Evolutionary conservation across 2,888 invertebrate genomes (phyloP).

Genomic region (Cryptops parisi): DNA sequence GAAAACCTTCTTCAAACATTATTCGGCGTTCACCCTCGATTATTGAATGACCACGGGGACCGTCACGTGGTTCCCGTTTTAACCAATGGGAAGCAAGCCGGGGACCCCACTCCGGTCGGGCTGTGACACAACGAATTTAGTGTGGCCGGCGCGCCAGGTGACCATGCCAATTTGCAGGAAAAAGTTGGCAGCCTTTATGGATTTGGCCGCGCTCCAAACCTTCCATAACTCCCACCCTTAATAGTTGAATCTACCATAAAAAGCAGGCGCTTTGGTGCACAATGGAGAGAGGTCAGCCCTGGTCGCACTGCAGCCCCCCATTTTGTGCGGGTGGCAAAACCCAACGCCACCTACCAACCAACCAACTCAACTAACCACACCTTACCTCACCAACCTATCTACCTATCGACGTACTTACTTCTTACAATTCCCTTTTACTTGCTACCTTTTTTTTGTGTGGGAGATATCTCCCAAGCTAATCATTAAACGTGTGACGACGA

Average conservation of each 20-base stretch:
- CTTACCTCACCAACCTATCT: no score
- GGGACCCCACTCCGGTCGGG: background rate
- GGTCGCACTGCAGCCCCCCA: background rate
- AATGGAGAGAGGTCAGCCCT: background rate
- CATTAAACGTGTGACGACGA: background rate
- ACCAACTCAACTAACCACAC: no score
- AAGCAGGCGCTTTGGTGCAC: conserved; percentile 5
- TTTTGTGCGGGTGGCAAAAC: background rate
- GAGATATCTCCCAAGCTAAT: background rate
- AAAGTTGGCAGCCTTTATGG: conserved; percentile 15
- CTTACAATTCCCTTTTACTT: no score
- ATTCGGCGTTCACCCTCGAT: background rate
- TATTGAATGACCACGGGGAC: background rate
- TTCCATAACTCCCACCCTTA: conserved; percentile 14
- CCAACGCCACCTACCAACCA: no score
- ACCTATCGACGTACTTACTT: no score
- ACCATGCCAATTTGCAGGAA: conserved; percentile 16
- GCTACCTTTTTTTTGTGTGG: no score
- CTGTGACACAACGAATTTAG: conserved; percentile 4
- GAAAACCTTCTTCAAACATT: no score
- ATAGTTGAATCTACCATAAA: conserved; percentile 13
- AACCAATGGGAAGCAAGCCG: background rate
- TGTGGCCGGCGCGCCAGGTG: conserved; percentile 12
- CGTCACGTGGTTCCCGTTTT: background rate
- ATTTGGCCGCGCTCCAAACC: conserved; percentile 11